A percentile compares a stretch with the other conserved stretches of the same genome.
phyloP scores from a whole-genome alignment of 1,140 invertebrate species.

The Danaus plexippus region DNA sequence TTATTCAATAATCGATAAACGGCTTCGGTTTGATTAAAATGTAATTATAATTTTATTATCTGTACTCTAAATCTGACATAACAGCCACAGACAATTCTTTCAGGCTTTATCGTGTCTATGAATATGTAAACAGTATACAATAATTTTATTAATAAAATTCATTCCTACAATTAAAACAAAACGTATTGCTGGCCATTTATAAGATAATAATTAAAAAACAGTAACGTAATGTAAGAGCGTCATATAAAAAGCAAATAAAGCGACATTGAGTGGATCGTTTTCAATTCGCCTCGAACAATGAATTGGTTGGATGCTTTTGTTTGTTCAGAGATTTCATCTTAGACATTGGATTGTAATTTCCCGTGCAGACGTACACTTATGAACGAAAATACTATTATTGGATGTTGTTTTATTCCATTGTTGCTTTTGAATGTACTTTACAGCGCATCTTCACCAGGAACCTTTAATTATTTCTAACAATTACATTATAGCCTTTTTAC shows the following conservation, averaged over 20 bases:
- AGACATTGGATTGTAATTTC: slow-evolving; percentile 33
- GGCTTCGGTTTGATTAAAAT: too few relatives aligned
- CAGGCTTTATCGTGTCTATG: background rate
- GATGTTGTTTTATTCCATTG: slow-evolving; percentile 2
- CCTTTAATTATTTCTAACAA: too few relatives aligned
- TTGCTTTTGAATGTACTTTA: background rate
- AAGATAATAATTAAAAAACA: background rate
- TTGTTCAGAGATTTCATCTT: slow-evolving; percentile 35
- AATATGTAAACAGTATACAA: background rate
- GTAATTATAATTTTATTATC: too few relatives aligned
- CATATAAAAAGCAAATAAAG: slow-evolving; percentile 11
- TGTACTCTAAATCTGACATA: too few relatives aligned
- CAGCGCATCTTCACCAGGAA: too few relatives aligned
- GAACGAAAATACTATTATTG: slow-evolving; percentile 20
- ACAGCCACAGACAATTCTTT: too few relatives aligned
- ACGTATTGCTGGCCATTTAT: background rate
- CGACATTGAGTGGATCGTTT: slow-evolving; percentile 23
- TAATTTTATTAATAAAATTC: slow-evolving; percentile 1
- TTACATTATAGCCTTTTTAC: too few relatives aligned
- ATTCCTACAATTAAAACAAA: background rate
- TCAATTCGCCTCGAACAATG: slow-evolving; percentile 38
- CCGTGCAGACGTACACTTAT: slow-evolving; percentile 27
- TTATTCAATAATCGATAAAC: too few relatives aligned
- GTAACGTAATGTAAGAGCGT: slow-evolving; percentile 13
- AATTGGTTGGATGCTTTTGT: slow-evolving; percentile 31